Conservation (phyloP, 2,888 invertebrate genomes). For the Ptilodon capucinus region DNA sequence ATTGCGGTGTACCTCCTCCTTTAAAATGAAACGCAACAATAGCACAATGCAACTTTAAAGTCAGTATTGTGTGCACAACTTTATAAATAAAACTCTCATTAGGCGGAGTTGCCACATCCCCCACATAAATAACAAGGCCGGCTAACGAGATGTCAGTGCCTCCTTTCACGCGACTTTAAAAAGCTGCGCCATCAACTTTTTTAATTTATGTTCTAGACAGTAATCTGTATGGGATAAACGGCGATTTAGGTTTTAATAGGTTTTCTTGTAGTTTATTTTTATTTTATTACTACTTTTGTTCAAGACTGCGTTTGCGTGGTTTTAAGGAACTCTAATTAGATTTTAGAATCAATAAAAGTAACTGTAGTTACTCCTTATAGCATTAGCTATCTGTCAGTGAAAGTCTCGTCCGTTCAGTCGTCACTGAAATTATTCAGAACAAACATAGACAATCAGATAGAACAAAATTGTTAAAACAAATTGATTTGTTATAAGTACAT, state of each 20-base stretch:
- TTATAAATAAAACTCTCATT: slow-evolving; percentile 80
- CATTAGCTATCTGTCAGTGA: no score
- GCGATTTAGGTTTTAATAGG: neutral
- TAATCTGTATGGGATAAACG: slow-evolving; percentile 32
- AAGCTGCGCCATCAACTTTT: slow-evolving; percentile 33
- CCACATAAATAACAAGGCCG: slow-evolving; percentile 62
- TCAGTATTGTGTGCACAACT: slow-evolving; percentile 68
- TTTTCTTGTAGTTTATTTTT: no score
- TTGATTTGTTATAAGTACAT: no score
- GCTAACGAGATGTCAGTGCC: slow-evolving; percentile 51
- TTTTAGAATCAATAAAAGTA: no score
- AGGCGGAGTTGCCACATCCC: slow-evolving; percentile 64
- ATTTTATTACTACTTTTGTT: no score
- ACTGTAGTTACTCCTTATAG: no score
- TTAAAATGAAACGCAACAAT: slow-evolving; percentile 77
- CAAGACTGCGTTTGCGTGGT: no score
- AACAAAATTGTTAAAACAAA: no score
- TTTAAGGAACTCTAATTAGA: no score
- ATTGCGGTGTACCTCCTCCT: slow-evolving; percentile 68
- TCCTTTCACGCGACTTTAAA: slow-evolving; percentile 43
- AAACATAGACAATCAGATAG: no score
- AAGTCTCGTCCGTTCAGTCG: no score
- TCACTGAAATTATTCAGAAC: no score
- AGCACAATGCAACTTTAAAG: slow-evolving; percentile 75
- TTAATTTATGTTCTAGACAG: slow-evolving; percentile 35